Conservation (phyloP, 2,113 vertebrate species). For the Cacatua alba region DNA sequence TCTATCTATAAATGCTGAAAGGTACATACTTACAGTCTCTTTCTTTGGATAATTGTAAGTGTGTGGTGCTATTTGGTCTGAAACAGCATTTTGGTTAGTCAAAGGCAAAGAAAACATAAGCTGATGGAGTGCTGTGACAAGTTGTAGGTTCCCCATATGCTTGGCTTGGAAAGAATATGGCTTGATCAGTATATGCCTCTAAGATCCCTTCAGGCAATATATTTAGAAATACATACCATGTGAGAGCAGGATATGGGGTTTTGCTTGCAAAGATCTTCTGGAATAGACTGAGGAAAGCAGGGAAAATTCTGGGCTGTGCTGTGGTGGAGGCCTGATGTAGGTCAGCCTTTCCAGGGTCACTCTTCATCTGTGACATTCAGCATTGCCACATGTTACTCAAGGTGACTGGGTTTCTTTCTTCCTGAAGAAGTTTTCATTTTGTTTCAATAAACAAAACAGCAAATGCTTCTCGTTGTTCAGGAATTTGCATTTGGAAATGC, state of each 20-base stretch:
- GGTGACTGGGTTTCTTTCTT: neutral
- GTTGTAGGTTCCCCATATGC: neutral
- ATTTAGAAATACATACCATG: neutral
- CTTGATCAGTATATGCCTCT: neutral
- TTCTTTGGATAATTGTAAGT: neutral
- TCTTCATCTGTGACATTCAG: fast-evolving
- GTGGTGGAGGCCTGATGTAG: neutral
- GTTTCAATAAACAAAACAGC: neutral
- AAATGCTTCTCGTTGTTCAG: neutral
- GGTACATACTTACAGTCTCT: neutral
- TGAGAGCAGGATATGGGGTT: neutral
- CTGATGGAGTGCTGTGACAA: neutral
- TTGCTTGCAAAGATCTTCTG: neutral
- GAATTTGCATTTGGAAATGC: neutral
- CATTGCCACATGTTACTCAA: neutral
- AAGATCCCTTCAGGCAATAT: neutral
- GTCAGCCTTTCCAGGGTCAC: neutral
- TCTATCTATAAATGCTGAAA: neutral
- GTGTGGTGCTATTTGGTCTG: neutral
- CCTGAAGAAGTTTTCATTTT: neutral
- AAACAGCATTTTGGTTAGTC: neutral
- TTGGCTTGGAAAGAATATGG: neutral
- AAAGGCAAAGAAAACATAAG: neutral
- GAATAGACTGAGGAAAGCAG: neutral
- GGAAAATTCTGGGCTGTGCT: neutral